These are phyloP conservation scores for Sesamia nonagrioides DNA, from an alignment of 1,140 invertebrate species.

Conservation along the genomic window DNA sequence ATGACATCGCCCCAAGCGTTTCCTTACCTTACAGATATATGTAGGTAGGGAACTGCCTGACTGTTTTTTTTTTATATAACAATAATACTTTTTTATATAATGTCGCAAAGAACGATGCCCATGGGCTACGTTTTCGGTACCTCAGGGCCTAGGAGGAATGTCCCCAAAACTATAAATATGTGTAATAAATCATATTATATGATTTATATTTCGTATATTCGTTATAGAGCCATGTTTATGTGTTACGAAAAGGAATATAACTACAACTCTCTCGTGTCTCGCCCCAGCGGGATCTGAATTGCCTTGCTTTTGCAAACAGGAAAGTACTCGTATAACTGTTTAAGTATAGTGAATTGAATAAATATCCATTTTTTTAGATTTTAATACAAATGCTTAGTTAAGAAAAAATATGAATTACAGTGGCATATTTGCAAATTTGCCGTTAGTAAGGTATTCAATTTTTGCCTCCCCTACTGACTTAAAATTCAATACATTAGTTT, in stretches of 20 bases:
- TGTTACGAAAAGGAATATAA: slow-evolving; percentile 5
- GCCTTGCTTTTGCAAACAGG: background rate
- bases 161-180: slow-evolving; percentile 11
- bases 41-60: background rate
- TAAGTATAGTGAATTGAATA: too few relatives aligned
- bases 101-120: slow-evolving; percentile 18
- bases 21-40: background rate
- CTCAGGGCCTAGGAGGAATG: background rate
- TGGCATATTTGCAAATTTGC: too few relatives aligned
- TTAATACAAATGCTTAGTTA: too few relatives aligned
- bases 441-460: too few relatives aligned
- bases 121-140: slow-evolving; percentile 19
- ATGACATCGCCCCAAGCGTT: background rate
- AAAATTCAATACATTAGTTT: too few relatives aligned
- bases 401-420: background rate
- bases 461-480: too few relatives aligned
- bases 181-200: too few relatives aligned
- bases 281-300: background rate
- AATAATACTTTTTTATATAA: slow-evolving; percentile 35
- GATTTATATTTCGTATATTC: slow-evolving; percentile 11
- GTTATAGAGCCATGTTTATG: slow-evolving; percentile 14
- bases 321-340: too few relatives aligned
- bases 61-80: slow-evolving; percentile 12
- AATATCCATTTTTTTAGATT: too few relatives aligned
- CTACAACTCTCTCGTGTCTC: slow-evolving; percentile 1